Evolutionary conservation across 1,140 invertebrate species (phyloP).

Genomic region (Cotesia chilonis): DNA sequence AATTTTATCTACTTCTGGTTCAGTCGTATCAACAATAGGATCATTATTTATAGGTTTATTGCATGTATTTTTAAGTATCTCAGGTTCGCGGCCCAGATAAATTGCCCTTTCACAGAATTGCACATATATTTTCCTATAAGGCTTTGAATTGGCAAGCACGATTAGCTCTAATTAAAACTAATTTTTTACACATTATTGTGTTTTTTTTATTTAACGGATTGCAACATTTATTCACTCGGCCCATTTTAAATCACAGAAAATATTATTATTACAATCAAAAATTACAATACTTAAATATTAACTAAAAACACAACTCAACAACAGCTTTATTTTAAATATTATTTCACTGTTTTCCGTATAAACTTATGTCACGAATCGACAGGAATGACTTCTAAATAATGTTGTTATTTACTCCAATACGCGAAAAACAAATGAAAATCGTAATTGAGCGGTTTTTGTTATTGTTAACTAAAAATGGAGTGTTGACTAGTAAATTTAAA

Average conservation of each 20-base stretch:
- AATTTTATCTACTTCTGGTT: background rate
- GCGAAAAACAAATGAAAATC: no score
- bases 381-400: no score
- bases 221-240: constrained; percentile 17
- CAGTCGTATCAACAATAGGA: background rate
- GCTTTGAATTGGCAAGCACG: constrained; percentile 13
- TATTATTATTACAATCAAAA: background rate
- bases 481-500: no score
- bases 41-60: background rate
- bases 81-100: constrained; percentile 12
- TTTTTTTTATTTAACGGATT: constrained; percentile 24
- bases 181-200: constrained; percentile 14
- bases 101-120: constrained; percentile 20
- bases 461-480: no score
- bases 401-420: no score
- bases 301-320: background rate
- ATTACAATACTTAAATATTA: background rate
- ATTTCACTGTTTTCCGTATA: no score
- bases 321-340: no score
- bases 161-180: constrained; percentile 23
- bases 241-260: constrained; percentile 13
- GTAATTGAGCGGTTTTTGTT: no score
- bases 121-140: constrained; percentile 21
- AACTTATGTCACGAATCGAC: no score
- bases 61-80: background rate